A percentile compares a stretch with the other conserved stretches of the same genome.
Conservation (phyloP, 2,113 vertebrate genomes). For the Periophthalmodon schlosseri region DNA sequence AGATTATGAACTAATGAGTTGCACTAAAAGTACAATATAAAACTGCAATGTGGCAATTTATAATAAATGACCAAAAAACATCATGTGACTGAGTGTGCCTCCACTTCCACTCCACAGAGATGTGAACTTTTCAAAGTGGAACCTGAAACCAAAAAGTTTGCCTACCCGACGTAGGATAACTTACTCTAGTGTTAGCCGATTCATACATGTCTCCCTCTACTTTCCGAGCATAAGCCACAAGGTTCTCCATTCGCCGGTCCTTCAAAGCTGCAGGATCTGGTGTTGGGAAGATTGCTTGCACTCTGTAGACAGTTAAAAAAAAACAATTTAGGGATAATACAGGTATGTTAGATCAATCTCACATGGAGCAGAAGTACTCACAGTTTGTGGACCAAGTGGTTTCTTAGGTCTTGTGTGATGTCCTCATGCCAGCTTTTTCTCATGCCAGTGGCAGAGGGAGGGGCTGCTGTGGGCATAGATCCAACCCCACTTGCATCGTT, state of each 20-base stretch:
- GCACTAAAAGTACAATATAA: no score
- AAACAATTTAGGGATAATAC: background rate
- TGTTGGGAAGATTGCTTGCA: constrained; percentile 98
- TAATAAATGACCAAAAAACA: no score
- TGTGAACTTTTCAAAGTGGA: no score
- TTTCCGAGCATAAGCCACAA: constrained; percentile 96
- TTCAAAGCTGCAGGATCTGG: constrained; percentile 96
- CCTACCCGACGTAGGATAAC: constrained; percentile 1
- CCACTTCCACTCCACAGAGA: no score
- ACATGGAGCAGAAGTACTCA: constrained; percentile 69
- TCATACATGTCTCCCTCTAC: constrained; percentile 99
- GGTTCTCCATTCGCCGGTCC: constrained; percentile 96
- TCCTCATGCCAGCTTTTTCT: constrained; percentile 95
- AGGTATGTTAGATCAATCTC: background rate
- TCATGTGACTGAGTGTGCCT: no score
- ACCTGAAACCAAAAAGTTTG: no score
- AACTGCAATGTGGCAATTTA: no score
- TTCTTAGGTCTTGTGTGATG: constrained; percentile 94
- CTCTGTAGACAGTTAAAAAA: constrained; percentile 70
- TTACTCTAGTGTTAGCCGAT: constrained; percentile 94
- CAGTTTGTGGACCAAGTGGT: constrained; percentile 96
- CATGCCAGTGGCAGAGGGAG: constrained; percentile 88
- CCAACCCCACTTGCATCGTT: constrained; percentile 86
- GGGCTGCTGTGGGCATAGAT: constrained; percentile 88
- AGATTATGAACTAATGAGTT: no score